Percentiles rank a stretch among this genome's conserved stretches.
phyloP scores from a whole-genome alignment of 2,888 invertebrate species.

The Adela reaumurella region DNA sequence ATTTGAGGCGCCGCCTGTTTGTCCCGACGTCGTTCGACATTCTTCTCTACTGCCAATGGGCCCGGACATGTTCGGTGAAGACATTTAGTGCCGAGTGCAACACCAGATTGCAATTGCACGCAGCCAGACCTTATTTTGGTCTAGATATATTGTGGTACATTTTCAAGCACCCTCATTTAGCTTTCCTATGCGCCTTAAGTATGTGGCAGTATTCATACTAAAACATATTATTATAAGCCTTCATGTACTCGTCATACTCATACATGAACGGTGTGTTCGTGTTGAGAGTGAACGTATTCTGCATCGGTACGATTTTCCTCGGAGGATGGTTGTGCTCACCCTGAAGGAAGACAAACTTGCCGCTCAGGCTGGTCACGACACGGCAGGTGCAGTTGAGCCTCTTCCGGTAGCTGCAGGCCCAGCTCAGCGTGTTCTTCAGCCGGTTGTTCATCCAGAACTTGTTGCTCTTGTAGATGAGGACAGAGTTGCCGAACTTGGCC shows the following conservation, averaged over 20 bases:
- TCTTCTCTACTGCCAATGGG: too few species aligned
- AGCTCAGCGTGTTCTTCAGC: constrained; percentile 3
- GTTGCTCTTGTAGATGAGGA: constrained; percentile 4
- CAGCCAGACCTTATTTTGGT: too few species aligned
- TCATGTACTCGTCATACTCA: constrained; percentile 1
- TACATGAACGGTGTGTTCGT: background rate
- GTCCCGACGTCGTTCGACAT: too few species aligned
- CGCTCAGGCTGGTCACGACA: constrained; percentile 2
- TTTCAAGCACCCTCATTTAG: too few species aligned
- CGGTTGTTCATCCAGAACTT: constrained; percentile 7
- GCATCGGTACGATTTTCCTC: background rate
- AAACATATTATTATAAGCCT: constrained; percentile 1
- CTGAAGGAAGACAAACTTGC: constrained; percentile 2
- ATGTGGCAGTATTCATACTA: background rate
- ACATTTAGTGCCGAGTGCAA: too few species aligned
- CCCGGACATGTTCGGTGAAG: too few species aligned
- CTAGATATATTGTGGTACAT: too few species aligned
- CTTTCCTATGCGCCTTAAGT: too few species aligned
- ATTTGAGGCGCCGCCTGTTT: too few species aligned
- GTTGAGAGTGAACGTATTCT: background rate
- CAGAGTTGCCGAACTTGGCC: constrained; percentile 2
- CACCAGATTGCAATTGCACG: too few species aligned
- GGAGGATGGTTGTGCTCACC: constrained; percentile 4
- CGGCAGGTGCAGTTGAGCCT: constrained; percentile 2
- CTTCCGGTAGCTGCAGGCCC: constrained; percentile 6